Base-by-base conservation (phyloP, 2,797 vertebrate species). In the Alcedo atthis region DNA sequence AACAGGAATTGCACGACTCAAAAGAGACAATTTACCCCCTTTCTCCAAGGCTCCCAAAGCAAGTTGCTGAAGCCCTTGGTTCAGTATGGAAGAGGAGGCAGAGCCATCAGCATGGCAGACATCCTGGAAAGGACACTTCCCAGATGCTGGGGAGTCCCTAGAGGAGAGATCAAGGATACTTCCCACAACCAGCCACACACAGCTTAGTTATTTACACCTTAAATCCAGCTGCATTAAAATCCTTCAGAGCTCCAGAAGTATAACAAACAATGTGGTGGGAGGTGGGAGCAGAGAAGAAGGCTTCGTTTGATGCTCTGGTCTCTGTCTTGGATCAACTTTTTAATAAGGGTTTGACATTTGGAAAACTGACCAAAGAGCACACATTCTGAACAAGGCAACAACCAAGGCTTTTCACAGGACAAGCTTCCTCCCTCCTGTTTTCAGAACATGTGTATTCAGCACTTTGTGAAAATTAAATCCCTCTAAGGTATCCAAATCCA, bases 11-110 rank as follows among this genome's bases (percentile, higher is more conserved):
- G 84, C 82, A 85, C 10, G 12, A 48, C 76, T 91, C 87, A 16
- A 40, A 61, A 77, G 85, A 69, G 82, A 82, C 85, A 83, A 87
- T 78, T 89, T 96, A 96, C 91, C 84, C 96, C 95, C 93, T 91
- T 88, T 87, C 89, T 90, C 86, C 90, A 62, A 87, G 94, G 95
- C 95, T 96, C 95, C 85, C 80, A 97, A 91, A 96, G 91, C 91
- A 93, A 84, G 81, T 5, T 6, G 79, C 42, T 37, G 91, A 19
- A 88, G 91, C 83, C 13, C 90, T 92, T 85, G 92, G 69, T 79
- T 89, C 76, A 64, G 88, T 74, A 88, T 75, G 90, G 84, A 59
- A 5, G 0, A 51, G 83, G 1, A 69, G 81, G 2, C 71, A 68
- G 49, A 74, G 83, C 67, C 67, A 61, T 2, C 12, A 85, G 87